Evolutionary conservation across 1,140 invertebrate genomes (phyloP), one percentile per base, ranked within the genome.

Genomic region (Ceratosolen solmsi): DNA sequence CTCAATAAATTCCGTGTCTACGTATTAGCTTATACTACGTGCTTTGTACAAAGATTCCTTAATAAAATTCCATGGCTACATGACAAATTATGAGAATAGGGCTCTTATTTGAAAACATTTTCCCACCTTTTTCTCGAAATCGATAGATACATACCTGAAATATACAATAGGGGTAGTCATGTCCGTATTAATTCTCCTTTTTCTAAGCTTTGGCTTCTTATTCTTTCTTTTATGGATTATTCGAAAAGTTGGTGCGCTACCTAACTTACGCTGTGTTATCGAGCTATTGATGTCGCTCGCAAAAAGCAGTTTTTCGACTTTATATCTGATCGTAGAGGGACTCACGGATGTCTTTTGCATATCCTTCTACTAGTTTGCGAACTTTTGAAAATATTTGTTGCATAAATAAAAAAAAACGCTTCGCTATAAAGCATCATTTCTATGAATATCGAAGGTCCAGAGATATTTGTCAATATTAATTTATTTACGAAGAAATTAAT

Each of bases 191-290:
- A 74, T 25, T 17, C 13, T 56, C 30, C 22, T 56, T 74, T 22
- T 54, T 15, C n/a, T 73, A 49, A 30, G 27, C 49, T 38, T 73
- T 46, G 13, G 13, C 30, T 22, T 20, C 71, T 71, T 22, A 54
- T 46, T 60, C 70, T 54, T 70, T 51, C 63, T 72, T 82, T 74
- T 65, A 65, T 76, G 70, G 41, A 76, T 65, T 75, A 27, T 41
- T 63, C 38, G 22, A 60, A 60, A 30, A 30, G n/a, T 13, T 25
- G 63, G 60, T 58, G 72, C 20, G 65, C 2, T 60, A 25, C 27
- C 25, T 30, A n/a, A n/a, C n/a, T n/a, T n/a, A n/a, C n/a, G n/a
- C n/a, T n/a, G n/a, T 46, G 20, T 41, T 70, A 70, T 41, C 38
- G 20, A 46, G 25, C 36, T 25, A 46, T 70, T 70, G 22, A 41